Evolutionary conservation across 2,888 invertebrate species (phyloP), one percentile per base, ranked within the genome.

Genomic region (Rhimphoctona megacephalus): DNA sequence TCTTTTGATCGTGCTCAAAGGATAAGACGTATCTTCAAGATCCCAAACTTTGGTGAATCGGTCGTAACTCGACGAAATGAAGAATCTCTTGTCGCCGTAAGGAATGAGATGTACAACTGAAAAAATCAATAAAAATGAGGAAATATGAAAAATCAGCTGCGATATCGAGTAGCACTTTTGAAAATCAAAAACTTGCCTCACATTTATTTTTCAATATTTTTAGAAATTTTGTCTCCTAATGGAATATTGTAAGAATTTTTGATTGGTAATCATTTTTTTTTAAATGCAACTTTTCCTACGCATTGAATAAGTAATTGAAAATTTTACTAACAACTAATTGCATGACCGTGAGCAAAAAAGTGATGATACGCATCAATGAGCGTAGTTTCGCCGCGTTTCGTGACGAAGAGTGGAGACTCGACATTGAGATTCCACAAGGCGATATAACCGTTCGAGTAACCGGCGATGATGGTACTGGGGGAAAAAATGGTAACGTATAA

Each of bases 41-140:
- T 97, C 96, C 97, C 97, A 97, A 81, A 97, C 95, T 94, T 96
- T 96, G 36, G 96, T 95, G 81, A 95, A 95, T 67, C 96, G 96
- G 92, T 97, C 97, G 57, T 96, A 94, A 9, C 96, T 96, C 1
- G 96, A 96, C 0, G 97, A 96, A 61, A 96, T 95, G 73, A 97
- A 93, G 94, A 96, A 97, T 90, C 96, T 95, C 52, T 96, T 96
- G 87, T 96, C 96, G 14, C 95, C 96, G 76, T 94, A 92, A 73
- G 95, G 95, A 81, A 95, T 90, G 69, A 95, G 90, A 66, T 91
- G 90, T 30, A 95, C 87, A 91, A 94, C 95, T 95, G 86, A 49
- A 64, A 66, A 52, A 30, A 43, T 22, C 8, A 73, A 74, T 17
- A 49, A 81, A 67, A 54, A 64, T 52, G 17, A n/a, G 46, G 49